These are phyloP conservation scores for Hylaeus volcanicus DNA, from an alignment of 1,140 invertebrate genomes.

Conservation along the genomic window DNA sequence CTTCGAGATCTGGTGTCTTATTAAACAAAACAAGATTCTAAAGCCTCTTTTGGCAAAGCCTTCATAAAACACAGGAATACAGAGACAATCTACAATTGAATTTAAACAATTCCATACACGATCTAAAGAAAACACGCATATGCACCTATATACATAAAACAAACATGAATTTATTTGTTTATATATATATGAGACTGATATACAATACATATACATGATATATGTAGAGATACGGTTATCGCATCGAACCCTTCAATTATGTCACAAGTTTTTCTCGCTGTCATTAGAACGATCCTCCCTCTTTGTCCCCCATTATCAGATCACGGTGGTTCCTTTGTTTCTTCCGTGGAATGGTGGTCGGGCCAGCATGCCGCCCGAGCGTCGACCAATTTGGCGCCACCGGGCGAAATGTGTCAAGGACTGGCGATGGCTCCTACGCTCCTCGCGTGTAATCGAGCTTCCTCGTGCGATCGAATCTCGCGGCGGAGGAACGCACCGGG, in stretches of 20 bases:
- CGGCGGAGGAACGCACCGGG: constrained; percentile 2
- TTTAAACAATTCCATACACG: too few species aligned
- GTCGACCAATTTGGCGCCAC: constrained; percentile 76
- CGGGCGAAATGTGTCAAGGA: constrained; percentile 77
- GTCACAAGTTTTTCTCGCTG: constrained; percentile 11
- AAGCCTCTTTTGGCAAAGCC: too few species aligned
- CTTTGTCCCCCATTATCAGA: constrained; percentile 32
- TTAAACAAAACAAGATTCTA: too few species aligned
- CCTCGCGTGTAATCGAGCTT: constrained; percentile 32
- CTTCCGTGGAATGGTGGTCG: constrained; percentile 46
- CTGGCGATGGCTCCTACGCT: constrained; percentile 56
- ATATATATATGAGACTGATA: too few species aligned
- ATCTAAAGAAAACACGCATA: too few species aligned
- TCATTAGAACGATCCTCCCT: constrained; percentile 29
- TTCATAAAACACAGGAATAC: too few species aligned
- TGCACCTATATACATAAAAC: too few species aligned
- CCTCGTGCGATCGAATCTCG: constrained; percentile 4
- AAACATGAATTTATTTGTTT: too few species aligned
- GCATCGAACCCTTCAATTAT: too few species aligned
- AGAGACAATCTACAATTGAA: too few species aligned
- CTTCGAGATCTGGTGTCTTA: too few species aligned
- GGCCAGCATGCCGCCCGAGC: constrained; percentile 52
- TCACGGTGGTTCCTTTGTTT: constrained; percentile 42
- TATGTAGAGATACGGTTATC: neutral
- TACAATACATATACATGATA: too few species aligned